A percentile compares a stretch with the other conserved stretches of the same genome.
Conservation (phyloP, 2,113 vertebrate genomes). For the Jaculus jaculus region DNA sequence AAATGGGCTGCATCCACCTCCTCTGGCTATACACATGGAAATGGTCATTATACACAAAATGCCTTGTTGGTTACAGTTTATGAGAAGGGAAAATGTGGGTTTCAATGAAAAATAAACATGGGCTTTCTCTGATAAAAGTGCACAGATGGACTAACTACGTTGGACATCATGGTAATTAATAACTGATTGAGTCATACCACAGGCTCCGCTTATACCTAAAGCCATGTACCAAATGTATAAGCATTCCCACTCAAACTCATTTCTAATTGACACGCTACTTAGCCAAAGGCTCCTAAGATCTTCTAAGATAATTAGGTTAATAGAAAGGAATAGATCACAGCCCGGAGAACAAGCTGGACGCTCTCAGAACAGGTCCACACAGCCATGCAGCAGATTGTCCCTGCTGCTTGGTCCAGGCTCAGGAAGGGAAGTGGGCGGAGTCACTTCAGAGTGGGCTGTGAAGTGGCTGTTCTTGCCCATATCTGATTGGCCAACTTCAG, state of each 20-base stretch:
- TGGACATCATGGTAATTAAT: slow-evolving; percentile 93
- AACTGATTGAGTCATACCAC: slow-evolving; percentile 94
- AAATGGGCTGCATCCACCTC: not conserved
- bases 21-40: slow-evolving; percentile 25
- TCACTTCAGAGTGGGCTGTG: not conserved
- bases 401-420: slow-evolving; percentile 88
- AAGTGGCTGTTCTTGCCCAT: not conserved
- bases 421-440: slow-evolving; percentile 62
- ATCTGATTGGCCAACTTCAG: not conserved
- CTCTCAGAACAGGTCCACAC: slow-evolving; percentile 94
- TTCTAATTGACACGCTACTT: slow-evolving; percentile 99
- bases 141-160: slow-evolving; percentile 93
- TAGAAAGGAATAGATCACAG: slow-evolving; percentile 96
- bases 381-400: slow-evolving; percentile 92
- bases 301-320: slow-evolving; percentile 98
- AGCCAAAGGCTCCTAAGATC: slow-evolving; percentile 96
- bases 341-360: slow-evolving; percentile 93
- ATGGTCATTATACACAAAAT: slow-evolving; percentile 76
- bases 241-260: slow-evolving; percentile 96
- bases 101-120: slow-evolving; percentile 91
- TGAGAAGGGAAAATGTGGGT: slow-evolving; percentile 76
- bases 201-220: slow-evolving; percentile 91
- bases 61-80: slow-evolving; percentile 79
- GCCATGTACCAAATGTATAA: slow-evolving; percentile 97
- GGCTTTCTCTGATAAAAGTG: slow-evolving; percentile 90